Conservation (phyloP, 2,888 invertebrate species). For the Limnephilus lunatus region DNA sequence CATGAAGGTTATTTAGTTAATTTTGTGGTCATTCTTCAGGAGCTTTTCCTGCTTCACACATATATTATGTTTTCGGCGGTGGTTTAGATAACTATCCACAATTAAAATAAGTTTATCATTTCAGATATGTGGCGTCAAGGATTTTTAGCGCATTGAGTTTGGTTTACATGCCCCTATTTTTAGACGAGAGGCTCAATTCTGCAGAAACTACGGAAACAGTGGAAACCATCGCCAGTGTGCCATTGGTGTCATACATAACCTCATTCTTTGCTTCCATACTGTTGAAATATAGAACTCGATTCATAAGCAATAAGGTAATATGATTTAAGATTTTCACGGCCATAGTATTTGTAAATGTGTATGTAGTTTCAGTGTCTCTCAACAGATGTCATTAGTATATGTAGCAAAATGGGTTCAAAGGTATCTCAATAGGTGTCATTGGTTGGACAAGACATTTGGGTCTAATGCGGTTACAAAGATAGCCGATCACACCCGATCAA, state of each 20-base stretch:
- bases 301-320: conserved; percentile 58
- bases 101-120: conserved; percentile 66
- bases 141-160: conserved; percentile 91
- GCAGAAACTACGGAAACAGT: conserved; percentile 77
- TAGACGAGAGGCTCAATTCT: conserved; percentile 81
- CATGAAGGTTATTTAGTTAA: too few relatives aligned
- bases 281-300: conserved; percentile 81
- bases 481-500: too few relatives aligned
- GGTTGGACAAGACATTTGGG: too few relatives aligned
- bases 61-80: neutral
- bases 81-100: neutral
- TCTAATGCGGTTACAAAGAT: too few relatives aligned
- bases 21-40: too few relatives aligned
- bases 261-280: conserved; percentile 88
- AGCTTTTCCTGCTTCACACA: neutral
- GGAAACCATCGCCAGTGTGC: conserved; percentile 87
- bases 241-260: conserved; percentile 85
- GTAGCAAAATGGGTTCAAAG: too few relatives aligned
- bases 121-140: conserved; percentile 90
- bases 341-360: too few relatives aligned
- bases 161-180: conserved; percentile 92
- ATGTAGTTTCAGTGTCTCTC: too few relatives aligned
- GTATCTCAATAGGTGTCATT: too few relatives aligned
- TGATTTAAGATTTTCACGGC: too few relatives aligned
- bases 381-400: too few relatives aligned